These are phyloP conservation scores for Sphenodon punctatus DNA, from an alignment of 2,797 vertebrate genomes.

Conservation along the genomic window DNA sequence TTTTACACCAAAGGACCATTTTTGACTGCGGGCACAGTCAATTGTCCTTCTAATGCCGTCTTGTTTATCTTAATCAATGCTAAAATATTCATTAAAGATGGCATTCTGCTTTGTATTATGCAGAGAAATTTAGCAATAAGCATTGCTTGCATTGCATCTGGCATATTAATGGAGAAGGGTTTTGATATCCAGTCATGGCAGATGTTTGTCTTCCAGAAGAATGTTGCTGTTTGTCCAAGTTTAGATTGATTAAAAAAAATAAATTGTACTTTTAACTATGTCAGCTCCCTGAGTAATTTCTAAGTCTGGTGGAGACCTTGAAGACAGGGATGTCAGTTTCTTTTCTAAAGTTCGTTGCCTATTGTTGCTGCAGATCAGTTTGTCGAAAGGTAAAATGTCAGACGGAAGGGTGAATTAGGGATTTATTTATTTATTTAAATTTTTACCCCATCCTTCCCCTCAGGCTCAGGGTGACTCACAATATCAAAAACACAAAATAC, in stretches of 20 bases:
- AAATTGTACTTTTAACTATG: background rate
- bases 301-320: background rate
- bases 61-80: slow-evolving; percentile 77
- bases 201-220: background rate
- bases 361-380: too few relatives aligned
- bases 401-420: too few relatives aligned
- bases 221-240: background rate
- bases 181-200: slow-evolving; percentile 43
- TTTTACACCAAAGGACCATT: slow-evolving; percentile 50
- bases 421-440: too few relatives aligned
- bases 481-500: too few relatives aligned
- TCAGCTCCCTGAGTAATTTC: background rate
- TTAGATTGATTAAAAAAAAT: background rate
- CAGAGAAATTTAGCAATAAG: slow-evolving; percentile 64
- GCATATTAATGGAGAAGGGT: slow-evolving; percentile 59
- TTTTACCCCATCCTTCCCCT: too few relatives aligned
- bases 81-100: slow-evolving; percentile 79
- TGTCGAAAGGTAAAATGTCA: background rate
- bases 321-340: too few relatives aligned
- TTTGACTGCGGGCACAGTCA: slow-evolving; percentile 56
- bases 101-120: slow-evolving; percentile 69
- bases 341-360: too few relatives aligned
- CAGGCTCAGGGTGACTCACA: too few relatives aligned
- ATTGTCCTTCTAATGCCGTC: slow-evolving; percentile 71
- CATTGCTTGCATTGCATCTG: slow-evolving; percentile 60